These are phyloP conservation scores for Epirrhoe alternata DNA, from an alignment of 2,888 invertebrate species.

Conservation along the genomic window DNA sequence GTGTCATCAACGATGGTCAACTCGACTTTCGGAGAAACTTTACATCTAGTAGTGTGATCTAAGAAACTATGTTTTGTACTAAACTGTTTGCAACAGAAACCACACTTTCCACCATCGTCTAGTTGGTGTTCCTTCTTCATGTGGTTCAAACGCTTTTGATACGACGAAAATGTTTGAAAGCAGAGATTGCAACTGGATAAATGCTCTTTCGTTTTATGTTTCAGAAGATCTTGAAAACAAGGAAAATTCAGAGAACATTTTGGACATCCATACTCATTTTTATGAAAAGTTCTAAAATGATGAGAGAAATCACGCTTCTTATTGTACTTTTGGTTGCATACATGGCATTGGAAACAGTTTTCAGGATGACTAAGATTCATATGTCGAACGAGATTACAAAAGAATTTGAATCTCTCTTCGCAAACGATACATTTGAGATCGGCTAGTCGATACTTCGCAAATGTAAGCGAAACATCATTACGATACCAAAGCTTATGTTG, in stretches of 20 bases:
- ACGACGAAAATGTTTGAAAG: constrained; percentile 61
- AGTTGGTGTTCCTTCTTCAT: constrained; percentile 64
- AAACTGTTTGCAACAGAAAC: constrained; percentile 62
- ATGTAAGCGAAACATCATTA: constrained; percentile 53
- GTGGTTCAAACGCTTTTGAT: constrained; percentile 61
- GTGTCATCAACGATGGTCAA: constrained; percentile 43
- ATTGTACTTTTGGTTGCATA: constrained; percentile 63
- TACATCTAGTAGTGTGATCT: constrained; percentile 64
- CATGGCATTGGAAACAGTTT: constrained; percentile 54
- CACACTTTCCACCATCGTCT: constrained; percentile 56
- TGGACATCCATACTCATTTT: constrained; percentile 56
- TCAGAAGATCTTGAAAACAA: constrained; percentile 53
- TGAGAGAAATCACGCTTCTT: constrained; percentile 64
- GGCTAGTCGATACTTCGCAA: constrained; percentile 60
- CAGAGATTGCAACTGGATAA: constrained; percentile 68
- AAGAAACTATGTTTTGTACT: constrained; percentile 65
- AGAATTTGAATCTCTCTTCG: constrained; percentile 55
- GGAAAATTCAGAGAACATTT: constrained; percentile 60
- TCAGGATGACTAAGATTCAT: constrained; percentile 63
- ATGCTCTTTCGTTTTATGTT: constrained; percentile 63
- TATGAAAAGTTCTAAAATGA: constrained; percentile 63
- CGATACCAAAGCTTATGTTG: constrained; percentile 64
- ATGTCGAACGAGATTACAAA: constrained; percentile 64
- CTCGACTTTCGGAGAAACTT: constrained; percentile 22
- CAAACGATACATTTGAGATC: constrained; percentile 69